Base-by-base conservation (phyloP, 1,140 invertebrate genomes). In the Subanguina moxae region DNA sequence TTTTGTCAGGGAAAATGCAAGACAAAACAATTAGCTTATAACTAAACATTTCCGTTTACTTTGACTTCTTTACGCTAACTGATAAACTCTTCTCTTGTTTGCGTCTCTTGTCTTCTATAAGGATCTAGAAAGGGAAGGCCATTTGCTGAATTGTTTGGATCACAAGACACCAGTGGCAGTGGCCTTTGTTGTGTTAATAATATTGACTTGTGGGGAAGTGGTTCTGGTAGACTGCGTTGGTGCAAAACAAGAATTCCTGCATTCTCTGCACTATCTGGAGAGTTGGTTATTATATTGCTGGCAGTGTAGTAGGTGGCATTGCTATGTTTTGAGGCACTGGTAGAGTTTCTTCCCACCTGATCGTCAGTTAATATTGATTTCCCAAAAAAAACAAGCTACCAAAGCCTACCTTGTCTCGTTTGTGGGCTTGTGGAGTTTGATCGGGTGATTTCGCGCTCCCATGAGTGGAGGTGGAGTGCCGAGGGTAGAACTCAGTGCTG, bases 51-150 rank as follows among this genome's bases (percentile, higher is more conserved):
- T 3, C 17, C 3, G 23, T 52, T 52, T 52, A 15, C 17, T 52
- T 19, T 25, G 17, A 15, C 48, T 52, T 52, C 23, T 52, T 21
- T 19, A 19, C n/a, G 8, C 27, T 28, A 61, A 13, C n/a, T 19
- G 28, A 61, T 61, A 61, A 61, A 61, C n/a, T 61, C 58, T 25
- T 43, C 28, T 43, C 28, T 61, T 19, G 58, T 61, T 61, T 61
- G 58, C 3, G 38, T 43, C 28, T 61, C 58, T 21, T 19, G 58
- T 43, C 28, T 30, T 28, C 58, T 19, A 30, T 30, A 21, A 21
- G 58, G 58, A n/a, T 61, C 58, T 19, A 61, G 28, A 28, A 61
- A 61, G n/a, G 58, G 21, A 13, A 61, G 28, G 3, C 28, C 28
- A n/a, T 3, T 30, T 5, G 58, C 19, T 21, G 58, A 13, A 38